Conservation (phyloP, 2,888 invertebrate genomes). For the Drosophila rellima region DNA sequence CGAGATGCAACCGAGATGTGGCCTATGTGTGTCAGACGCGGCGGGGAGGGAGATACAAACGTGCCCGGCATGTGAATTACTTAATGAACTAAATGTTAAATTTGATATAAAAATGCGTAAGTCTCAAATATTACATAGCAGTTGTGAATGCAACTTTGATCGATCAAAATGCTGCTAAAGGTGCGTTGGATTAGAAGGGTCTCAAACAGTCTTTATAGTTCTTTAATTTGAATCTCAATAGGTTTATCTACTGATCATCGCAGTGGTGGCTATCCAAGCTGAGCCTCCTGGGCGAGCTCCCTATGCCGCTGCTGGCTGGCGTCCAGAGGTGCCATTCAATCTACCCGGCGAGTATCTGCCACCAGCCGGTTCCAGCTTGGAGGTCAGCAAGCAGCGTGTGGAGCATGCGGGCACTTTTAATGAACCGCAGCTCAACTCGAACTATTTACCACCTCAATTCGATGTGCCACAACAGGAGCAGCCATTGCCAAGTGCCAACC, state of each 20-base stretch:
- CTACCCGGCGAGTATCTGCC: slow-evolving; percentile 80
- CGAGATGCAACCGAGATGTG: slow-evolving; percentile 65
- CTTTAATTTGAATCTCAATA: slow-evolving; percentile 10
- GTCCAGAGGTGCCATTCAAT: slow-evolving; percentile 83
- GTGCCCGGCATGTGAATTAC: slow-evolving; percentile 53
- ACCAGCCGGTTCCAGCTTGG: slow-evolving; percentile 50
- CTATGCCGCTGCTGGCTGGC: slow-evolving; percentile 85
- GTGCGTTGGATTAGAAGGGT: slow-evolving; percentile 24
- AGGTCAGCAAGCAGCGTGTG: slow-evolving; percentile 80
- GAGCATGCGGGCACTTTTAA: slow-evolving; percentile 77
- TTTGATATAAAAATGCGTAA: slow-evolving; percentile 75
- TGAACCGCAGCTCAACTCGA: slow-evolving; percentile 53
- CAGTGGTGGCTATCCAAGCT: slow-evolving; percentile 38
- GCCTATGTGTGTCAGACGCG: slow-evolving; percentile 58
- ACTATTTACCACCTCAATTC: slow-evolving; percentile 69
- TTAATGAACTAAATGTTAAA: slow-evolving; percentile 11
- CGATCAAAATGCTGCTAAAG: slow-evolving; percentile 60
- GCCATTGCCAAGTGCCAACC: slow-evolving; percentile 31
- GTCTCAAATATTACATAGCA: slow-evolving; percentile 38
- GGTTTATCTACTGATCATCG: slow-evolving; percentile 23
- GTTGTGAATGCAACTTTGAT: slow-evolving; percentile 54
- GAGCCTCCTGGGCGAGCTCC: slow-evolving; percentile 73
- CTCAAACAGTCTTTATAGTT: background rate
- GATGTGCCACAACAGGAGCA: slow-evolving; percentile 35
- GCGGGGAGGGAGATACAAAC: slow-evolving; percentile 28